phyloP scores from a whole-genome alignment of 1,140 invertebrate genomes.

The Prorops nasuta region DNA sequence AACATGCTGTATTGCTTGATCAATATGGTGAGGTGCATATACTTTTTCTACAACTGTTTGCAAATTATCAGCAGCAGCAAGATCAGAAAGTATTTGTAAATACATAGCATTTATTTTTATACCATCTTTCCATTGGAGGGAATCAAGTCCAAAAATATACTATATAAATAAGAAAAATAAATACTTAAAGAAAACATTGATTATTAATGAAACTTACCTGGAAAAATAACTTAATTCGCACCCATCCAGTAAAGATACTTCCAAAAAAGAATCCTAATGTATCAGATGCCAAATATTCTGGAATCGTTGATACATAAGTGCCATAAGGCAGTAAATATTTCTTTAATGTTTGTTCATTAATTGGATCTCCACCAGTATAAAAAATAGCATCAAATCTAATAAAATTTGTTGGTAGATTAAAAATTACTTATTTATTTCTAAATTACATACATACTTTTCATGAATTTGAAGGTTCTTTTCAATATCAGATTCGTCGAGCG shows the following conservation, averaged over 20 bases:
- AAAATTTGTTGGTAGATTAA: constrained; percentile 9
- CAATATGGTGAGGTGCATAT: constrained; percentile 68
- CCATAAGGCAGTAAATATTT: constrained; percentile 52
- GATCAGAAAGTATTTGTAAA: constrained; percentile 55
- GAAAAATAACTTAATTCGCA: constrained; percentile 51
- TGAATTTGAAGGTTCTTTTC: constrained; percentile 47
- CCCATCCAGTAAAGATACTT: constrained; percentile 52
- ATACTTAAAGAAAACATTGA: constrained; percentile 3
- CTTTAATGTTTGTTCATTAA: constrained; percentile 51
- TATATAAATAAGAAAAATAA: constrained; percentile 25
- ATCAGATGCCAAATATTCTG: constrained; percentile 58
- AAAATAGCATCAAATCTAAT: constrained; percentile 61
- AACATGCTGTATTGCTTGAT: constrained; percentile 67
- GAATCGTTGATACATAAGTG: constrained; percentile 54
- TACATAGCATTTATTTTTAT: constrained; percentile 52
- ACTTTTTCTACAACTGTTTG: constrained; percentile 65
- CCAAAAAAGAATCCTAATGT: constrained; percentile 58
- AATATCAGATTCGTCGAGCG: constrained; percentile 46
- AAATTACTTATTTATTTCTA: background rate
- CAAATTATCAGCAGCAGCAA: constrained; percentile 59
- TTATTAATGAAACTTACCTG: constrained; percentile 32
- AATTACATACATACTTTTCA: constrained; percentile 40
- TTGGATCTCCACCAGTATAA: constrained; percentile 53
- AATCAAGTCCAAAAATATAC: constrained; percentile 48
- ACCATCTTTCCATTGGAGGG: constrained; percentile 51